These are phyloP conservation scores for Hemitrygon akajei DNA, from an alignment of 2,797 vertebrate species.

Conservation along the genomic window DNA sequence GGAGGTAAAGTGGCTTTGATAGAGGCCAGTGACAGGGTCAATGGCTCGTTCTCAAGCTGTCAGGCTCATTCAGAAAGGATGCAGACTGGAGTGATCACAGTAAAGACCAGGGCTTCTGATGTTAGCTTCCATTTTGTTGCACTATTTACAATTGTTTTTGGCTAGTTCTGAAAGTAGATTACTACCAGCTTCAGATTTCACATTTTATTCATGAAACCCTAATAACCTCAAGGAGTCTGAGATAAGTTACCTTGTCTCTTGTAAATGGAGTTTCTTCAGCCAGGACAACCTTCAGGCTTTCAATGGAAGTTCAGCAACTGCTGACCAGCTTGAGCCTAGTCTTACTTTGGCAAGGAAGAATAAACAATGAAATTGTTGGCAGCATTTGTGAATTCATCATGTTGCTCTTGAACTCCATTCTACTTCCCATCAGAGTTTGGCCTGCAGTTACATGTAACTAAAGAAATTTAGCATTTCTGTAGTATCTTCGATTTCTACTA, in stretches of 20 bases:
- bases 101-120: background rate
- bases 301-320: background rate
- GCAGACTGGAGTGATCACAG: background rate
- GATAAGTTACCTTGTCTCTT: background rate
- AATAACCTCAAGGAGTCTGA: background rate
- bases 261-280: background rate
- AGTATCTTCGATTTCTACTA: background rate
- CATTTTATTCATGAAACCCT: background rate
- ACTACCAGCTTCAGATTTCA: background rate
- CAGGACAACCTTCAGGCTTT: background rate
- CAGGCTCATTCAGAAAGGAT: background rate
- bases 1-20: background rate
- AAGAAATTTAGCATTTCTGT: background rate
- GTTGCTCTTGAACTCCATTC: no score
- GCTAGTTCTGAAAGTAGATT: background rate
- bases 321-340: background rate
- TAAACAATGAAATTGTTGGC: background rate
- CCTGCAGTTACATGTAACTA: background rate
- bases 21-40: background rate
- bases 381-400: background rate
- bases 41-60: background rate
- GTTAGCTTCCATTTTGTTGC: background rate
- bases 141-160: background rate
- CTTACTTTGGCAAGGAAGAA: background rate
- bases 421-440: no score